Base-by-base conservation (phyloP, 2,113 vertebrate species). In the Thalassarche chlororhynchos region DNA sequence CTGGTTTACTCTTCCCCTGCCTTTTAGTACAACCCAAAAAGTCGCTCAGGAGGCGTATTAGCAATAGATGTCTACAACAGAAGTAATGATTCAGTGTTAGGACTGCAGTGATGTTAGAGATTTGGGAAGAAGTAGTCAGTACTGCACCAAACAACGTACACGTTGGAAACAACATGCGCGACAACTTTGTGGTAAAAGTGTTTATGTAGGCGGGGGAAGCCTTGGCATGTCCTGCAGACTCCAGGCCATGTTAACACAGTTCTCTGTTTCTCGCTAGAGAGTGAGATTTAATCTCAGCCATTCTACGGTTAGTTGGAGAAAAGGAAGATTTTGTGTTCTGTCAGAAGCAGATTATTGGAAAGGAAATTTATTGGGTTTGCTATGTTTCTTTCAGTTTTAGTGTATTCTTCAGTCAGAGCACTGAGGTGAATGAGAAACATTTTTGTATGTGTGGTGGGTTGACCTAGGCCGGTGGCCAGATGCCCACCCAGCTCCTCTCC, bases 41-140 rank as follows among this genome's bases (percentile, higher is more conserved):
- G 7, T 31, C 2, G 0, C 8, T n/a, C 4, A 3, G 66, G 47
- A 83, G 8, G 46, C 1, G 0, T 0, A 1, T 44, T 79, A 17
- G 29, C 24, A 28, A 46, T 23, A 13, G 42, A 5, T 69, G 15
- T 14, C 52, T 65, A 0, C 26, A 66, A 32, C 21, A 54, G 42
- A 51, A 81, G 24, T 40, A 47, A 23, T 31, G 28, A 17, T 49
- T 24, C 36, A 3, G 28, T 55, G 36, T 23, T 42, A 51, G 55
- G 52, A 31, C 17, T 42, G 15, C 69, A 44, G 40, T 4, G 32
- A 42, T 74, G 51, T 17, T 58, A 16, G 66, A 70, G 23, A 20
- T 74, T 60, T n/a, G 54, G 70, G 82, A 69, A 70, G 61, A 31
- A 82, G 49, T 13, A 70, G 40, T 18, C 28, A 69, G 51, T 49